Percentiles rank a stretch among this genome's conserved stretches.
Evolutionary conservation across 2,113 vertebrate species (phyloP).

Genomic region (Epinephelus cyanopodus): DNA sequence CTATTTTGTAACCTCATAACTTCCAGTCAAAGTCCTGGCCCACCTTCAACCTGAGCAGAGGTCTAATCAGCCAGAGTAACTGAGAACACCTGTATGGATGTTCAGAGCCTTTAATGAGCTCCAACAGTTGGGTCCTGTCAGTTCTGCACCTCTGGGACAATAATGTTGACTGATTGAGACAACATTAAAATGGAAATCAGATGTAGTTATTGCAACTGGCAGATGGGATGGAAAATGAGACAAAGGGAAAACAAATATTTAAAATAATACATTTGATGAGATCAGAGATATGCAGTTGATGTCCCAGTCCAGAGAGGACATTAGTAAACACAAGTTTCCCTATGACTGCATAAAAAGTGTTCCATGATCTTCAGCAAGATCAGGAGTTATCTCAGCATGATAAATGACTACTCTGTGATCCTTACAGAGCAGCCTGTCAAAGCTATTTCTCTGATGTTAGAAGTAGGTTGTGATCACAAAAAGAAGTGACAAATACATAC

Average conservation of each 20-base stretch:
- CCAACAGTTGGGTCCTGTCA: slow-evolving; percentile 12
- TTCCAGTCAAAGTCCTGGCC: background rate
- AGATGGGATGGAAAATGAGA: slow-evolving; percentile 3
- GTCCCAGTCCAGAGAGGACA: background rate
- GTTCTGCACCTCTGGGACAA: slow-evolving; percentile 15
- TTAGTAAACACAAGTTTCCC: slow-evolving; percentile 1
- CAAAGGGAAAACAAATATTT: background rate
- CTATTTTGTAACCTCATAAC: background rate
- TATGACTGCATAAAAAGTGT: background rate
- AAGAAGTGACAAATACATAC: background rate
- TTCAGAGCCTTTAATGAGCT: slow-evolving; percentile 15
- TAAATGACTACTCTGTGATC: background rate
- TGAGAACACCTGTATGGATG: background rate
- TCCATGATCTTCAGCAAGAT: background rate
- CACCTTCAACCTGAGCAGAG: background rate
- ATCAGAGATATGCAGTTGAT: slow-evolving; percentile 4
- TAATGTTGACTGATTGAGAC: slow-evolving; percentile 3
- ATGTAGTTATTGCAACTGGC: background rate
- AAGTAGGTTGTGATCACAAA: background rate
- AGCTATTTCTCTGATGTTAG: background rate
- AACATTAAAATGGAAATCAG: slow-evolving; percentile 11
- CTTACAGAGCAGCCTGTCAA: slow-evolving; percentile 3
- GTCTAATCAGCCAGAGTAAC: background rate
- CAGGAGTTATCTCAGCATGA: background rate
- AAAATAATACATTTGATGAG: background rate